These are phyloP conservation scores for Ammodytes marinus DNA, from an alignment of 2,113 vertebrate genomes.

Conservation along the genomic window DNA sequence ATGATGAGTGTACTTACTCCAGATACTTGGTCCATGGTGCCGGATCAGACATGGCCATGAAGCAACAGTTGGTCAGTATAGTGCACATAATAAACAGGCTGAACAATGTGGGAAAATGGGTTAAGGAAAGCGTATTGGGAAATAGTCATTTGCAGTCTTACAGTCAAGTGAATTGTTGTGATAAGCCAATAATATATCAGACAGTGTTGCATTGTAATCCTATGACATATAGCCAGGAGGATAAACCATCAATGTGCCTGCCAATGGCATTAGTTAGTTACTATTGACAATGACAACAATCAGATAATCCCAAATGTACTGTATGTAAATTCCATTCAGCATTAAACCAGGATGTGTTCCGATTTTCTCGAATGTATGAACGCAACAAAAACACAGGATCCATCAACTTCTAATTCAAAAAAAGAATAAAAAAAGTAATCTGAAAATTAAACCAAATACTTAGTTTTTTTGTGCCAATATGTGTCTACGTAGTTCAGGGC, in stretches of 20 bases:
- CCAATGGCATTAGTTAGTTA: slow-evolving; percentile 25
- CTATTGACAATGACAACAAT: slow-evolving; percentile 10
- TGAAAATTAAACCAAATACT: not conserved
- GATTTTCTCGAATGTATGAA: slow-evolving; percentile 26
- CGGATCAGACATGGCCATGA: slow-evolving; percentile 97
- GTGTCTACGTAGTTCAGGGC: not conserved
- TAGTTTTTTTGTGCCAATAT: not conserved
- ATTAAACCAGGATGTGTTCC: slow-evolving; percentile 39
- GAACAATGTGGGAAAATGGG: slow-evolving; percentile 87
- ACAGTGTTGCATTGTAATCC: slow-evolving; percentile 42
- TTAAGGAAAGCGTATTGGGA: slow-evolving; percentile 86
- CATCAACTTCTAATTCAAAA: not conserved
- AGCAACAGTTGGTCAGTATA: slow-evolving; percentile 98
- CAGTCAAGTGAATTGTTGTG: not conserved
- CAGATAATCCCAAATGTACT: slow-evolving; percentile 51
- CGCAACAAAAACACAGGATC: slow-evolving; percentile 8
- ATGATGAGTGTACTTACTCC: slow-evolving; percentile 91
- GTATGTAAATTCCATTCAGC: slow-evolving; percentile 29
- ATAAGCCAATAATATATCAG: not conserved
- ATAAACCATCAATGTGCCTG: slow-evolving; percentile 35
- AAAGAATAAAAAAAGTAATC: not conserved
- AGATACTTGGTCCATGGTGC: slow-evolving; percentile 96
- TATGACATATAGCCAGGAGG: slow-evolving; percentile 35
- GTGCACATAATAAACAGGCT: slow-evolving; percentile 99
- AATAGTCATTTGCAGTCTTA: not conserved